phyloP scores from a whole-genome alignment of 2,888 invertebrate genomes.

The Ectemnius cavifrons region DNA sequence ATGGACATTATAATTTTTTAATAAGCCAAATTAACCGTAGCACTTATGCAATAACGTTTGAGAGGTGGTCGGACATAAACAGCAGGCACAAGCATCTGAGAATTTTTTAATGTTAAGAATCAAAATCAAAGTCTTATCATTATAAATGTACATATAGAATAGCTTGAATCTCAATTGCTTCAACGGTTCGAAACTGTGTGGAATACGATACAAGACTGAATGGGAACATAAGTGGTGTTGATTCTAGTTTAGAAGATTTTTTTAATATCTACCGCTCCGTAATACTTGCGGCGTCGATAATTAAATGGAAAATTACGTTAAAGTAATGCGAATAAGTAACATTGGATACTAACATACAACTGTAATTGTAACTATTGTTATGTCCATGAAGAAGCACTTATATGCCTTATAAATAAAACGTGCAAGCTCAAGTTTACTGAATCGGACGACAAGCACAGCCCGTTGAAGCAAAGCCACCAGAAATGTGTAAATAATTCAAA shows the following conservation, averaged over 20 bases:
- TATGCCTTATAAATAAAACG: slow-evolving; percentile 24
- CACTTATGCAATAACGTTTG: slow-evolving; percentile 30
- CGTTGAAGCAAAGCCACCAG: slow-evolving; percentile 48
- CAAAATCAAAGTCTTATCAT: slow-evolving; percentile 14
- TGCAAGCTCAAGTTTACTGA: slow-evolving; percentile 30
- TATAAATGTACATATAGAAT: slow-evolving; percentile 15
- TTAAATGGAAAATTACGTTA: slow-evolving; percentile 37
- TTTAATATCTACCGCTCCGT: slow-evolving; percentile 20
- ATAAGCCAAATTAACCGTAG: slow-evolving; percentile 45
- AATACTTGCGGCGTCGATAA: slow-evolving; percentile 32
- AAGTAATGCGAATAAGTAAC: slow-evolving; percentile 26
- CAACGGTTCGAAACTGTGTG: slow-evolving; percentile 45
- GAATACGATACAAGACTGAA: slow-evolving; percentile 52
- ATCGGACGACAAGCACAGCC: slow-evolving; percentile 27
- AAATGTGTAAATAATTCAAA: slow-evolving; percentile 54
- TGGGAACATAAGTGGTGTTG: slow-evolving; percentile 37
- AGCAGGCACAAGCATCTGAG: slow-evolving; percentile 42
- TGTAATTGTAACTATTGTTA: slow-evolving; percentile 46
- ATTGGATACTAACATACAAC: slow-evolving; percentile 46
- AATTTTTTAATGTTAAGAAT: slow-evolving; percentile 50
- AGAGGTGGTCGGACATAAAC: slow-evolving; percentile 31
- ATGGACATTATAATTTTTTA: slow-evolving; percentile 6
- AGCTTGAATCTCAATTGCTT: slow-evolving; percentile 42
- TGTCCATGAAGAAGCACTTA: slow-evolving; percentile 41
- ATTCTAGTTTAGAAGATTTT: slow-evolving; percentile 24